Evolutionary conservation across 2,797 vertebrate species (phyloP), one percentile per base, ranked within the genome.

Genomic region (Paedocypris micromegethes): DNA sequence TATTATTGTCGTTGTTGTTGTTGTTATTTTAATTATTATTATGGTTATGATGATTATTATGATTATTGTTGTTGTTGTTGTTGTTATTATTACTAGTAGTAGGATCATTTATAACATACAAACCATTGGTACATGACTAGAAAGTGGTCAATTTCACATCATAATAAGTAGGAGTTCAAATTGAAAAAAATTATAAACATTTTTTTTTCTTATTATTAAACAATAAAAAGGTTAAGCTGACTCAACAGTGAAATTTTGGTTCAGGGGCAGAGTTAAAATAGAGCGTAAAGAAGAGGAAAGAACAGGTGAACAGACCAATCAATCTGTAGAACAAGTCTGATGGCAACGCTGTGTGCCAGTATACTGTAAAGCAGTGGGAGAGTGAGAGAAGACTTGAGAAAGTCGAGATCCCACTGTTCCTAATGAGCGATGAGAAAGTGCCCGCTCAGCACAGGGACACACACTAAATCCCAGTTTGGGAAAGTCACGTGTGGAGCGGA

Each of bases 381-480:
- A 63, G 41, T 44, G 50, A 64, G 65, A 61, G 58, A 48, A 47
- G 70, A 55, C 56, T 64, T 52, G 37, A 52, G 37, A 66, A 55
- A 41, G 64, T 46, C 70, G 66, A 57, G 64, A 71, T 42, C 56
- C 74, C 41, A 47, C 66, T 74, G 69, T 70, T 64, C 45, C 67
- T 80, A 78, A 78, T 73, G 74, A 73, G 75, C 69, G 66, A 69
- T 72, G 71, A 57, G 62, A 74, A 76, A 70, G 60, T 66, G 72
- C 67, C 70, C 77, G 69, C 69, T 75, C 77, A 80, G 74, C 75
- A 78, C 58, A 57, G 67, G 64, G 66, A 72, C 44, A 48, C 9
- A 63, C 66, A 70, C 58, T 50, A 49, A 40, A 65, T 65, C 51
- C 52, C 50, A 61, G 41, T 56, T 54, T 37, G 59, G 75, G 59